Evolutionary conservation across 1,140 invertebrate genomes (phyloP).

Genomic region (Diorhabda sublineata): DNA sequence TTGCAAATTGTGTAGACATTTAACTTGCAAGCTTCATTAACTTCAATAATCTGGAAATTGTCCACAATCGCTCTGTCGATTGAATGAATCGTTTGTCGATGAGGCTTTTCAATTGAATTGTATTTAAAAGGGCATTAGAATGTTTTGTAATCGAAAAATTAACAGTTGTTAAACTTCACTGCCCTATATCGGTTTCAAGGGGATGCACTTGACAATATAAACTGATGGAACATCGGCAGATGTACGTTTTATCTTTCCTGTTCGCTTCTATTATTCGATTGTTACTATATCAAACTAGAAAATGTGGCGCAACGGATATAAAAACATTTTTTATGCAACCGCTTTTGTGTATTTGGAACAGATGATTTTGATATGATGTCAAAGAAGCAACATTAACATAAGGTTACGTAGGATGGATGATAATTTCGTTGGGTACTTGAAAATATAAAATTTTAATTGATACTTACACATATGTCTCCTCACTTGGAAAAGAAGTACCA

Average conservation of each 20-base stretch:
- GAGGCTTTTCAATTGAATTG: slow-evolving; percentile 14
- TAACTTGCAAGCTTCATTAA: not conserved
- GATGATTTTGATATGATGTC: not conserved
- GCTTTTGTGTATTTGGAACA: not conserved
- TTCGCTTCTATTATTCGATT: slow-evolving; percentile 15
- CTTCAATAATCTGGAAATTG: not conserved
- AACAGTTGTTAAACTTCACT: slow-evolving; percentile 29
- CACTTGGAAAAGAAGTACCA: too few species aligned
- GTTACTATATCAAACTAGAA: slow-evolving; percentile 22
- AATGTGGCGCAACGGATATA: slow-evolving; percentile 17
- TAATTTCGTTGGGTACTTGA: too few species aligned
- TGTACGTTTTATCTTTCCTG: slow-evolving; percentile 22
- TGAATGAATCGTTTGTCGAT: not conserved
- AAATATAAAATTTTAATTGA: too few species aligned
- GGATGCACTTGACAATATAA: slow-evolving; percentile 29
- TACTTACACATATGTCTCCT: too few species aligned
- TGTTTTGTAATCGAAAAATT: slow-evolving; percentile 14
- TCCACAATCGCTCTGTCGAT: slow-evolving; percentile 2
- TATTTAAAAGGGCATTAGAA: slow-evolving; percentile 11
- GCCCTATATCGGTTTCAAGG: slow-evolving; percentile 27
- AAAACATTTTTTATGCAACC: slow-evolving; percentile 14
- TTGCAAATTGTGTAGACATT: too few species aligned
- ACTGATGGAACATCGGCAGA: slow-evolving; percentile 24
- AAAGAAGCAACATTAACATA: not conserved
- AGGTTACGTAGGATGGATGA: too few species aligned